These are phyloP conservation scores for Ptiloglossa arizonensis DNA, from an alignment of 1,140 invertebrate species.

Conservation along the genomic window DNA sequence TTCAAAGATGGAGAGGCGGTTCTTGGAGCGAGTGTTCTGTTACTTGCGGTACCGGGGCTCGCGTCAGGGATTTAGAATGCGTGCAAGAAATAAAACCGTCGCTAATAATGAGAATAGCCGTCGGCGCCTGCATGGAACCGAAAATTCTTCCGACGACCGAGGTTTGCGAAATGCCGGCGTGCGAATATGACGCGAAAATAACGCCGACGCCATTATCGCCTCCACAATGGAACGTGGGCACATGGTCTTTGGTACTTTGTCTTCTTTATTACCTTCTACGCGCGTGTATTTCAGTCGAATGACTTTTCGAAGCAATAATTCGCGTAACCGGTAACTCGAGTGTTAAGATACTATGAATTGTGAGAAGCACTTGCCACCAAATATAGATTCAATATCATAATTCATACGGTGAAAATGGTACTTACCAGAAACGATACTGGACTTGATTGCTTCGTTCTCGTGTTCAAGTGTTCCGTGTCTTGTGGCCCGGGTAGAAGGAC, in stretches of 20 bases:
- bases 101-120: constrained; percentile 76
- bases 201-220: constrained; percentile 18
- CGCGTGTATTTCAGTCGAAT: not conserved
- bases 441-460: not conserved
- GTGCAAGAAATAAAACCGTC: constrained; percentile 77
- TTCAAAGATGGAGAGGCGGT: constrained; percentile 69
- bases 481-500: constrained; percentile 70
- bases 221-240: constrained; percentile 62
- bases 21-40: constrained; percentile 84
- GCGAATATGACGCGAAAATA: constrained; percentile 56
- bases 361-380: too few relatives aligned
- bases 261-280: not conserved
- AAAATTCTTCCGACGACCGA: constrained; percentile 63
- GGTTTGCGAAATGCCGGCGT: constrained; percentile 67
- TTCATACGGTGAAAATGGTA: too few relatives aligned
- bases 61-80: constrained; percentile 81
- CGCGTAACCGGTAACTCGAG: too few relatives aligned
- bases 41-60: constrained; percentile 86
- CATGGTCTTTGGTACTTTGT: constrained; percentile 70
- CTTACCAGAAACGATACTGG: too few relatives aligned
- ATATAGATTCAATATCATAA: too few relatives aligned
- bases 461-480: constrained; percentile 69
- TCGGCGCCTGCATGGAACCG: constrained; percentile 72
- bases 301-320: not conserved
- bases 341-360: too few relatives aligned